Evolutionary conservation across 2,113 vertebrate genomes (phyloP), one percentile per base, ranked within the genome.

Genomic region (Cyprinodon brontotheroides): DNA sequence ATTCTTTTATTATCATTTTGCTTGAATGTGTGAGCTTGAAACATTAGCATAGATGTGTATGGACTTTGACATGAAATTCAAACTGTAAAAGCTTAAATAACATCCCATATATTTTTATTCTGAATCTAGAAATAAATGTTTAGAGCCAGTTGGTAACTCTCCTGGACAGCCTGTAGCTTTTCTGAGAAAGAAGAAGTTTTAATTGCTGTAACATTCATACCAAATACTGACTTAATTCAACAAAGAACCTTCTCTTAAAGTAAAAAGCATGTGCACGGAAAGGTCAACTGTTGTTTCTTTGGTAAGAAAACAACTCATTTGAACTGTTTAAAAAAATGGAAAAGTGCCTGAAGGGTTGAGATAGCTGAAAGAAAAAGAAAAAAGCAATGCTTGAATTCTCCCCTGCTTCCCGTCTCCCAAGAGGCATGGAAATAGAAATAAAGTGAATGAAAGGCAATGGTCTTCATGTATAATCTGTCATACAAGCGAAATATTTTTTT

Each of bases 401-500:
- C 71, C 70, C 20, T 61, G 75, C 72, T 72, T 84, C 70, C 11
- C 68, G 50, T 15, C 76, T 78, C 74, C 77, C 60, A 69, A 62
- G 59, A 84, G 86, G 86, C 70, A 76, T 85, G 78, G 81, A 77
- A 85, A 83, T 62, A 78, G 61, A 81, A 72, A 79, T 22, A 80
- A 82, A 76, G 72, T 29, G 20, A 82, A 85, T 47, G 61, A 87
- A 61, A 40, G 72, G 72, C 73, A 88, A 87, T 80, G 89, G 89
- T 77, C 47, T 67, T 77, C 80, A 84, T 82, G 86, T 60, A 59
- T 78, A 86, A 50, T 82, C 75, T 73, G 89, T 91, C 86, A 72
- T 87, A 83, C 78, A 86, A 89, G 17, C 77, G 43, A 87, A 91
- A 61, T 89, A 67, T 91, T 93, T 91, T 89, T 29, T 87, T 57